Evolutionary conservation across 1,140 invertebrate species (phyloP), one percentile per base, ranked within the genome.

Genomic region (Sycobia sp.): DNA sequence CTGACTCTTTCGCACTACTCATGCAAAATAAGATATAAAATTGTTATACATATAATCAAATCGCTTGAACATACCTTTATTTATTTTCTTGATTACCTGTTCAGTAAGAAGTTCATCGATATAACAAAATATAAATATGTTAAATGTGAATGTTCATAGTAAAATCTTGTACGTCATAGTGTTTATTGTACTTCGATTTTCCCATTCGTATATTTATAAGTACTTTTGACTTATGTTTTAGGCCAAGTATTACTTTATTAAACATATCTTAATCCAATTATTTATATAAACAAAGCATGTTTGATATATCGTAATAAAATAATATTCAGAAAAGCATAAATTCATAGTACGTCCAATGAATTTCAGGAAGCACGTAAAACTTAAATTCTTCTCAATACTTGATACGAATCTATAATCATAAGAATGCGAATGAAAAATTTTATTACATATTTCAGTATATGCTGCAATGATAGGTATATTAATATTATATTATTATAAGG

Each of bases 241-340:
- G n/a, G n/a, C n/a, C n/a, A n/a, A n/a, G n/a, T n/a, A n/a, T n/a
- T n/a, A n/a, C n/a, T n/a, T n/a, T n/a, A n/a, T n/a, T n/a, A n/a
- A n/a, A n/a, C n/a, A n/a, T n/a, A n/a, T n/a, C 55, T 44, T 71
- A 39, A 39, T 10, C 8, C 38, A 11, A 4, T 4, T 39, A 11
- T 73, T 51, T 69, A 34, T 34, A 7, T 34, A 11, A 34, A 34
- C 11, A 7, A 34, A 34, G 11, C 5, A 7, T 69, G 65, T 54
- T 68, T 67, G 36, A 70, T 49, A 47, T 70, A 75, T 75, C 71
- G n/a, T n/a, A n/a, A 78, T 68, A 16, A 73, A 69, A 59, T 73
- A 74, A 61, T 76, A 77, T 57, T 69, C 73, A 7, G 76, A 49
- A 16, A 76, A 73, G 39, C 77, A 79, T 58, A 77, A 76, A 11